phyloP scores from a whole-genome alignment of 1,140 invertebrate genomes.

The Pogonomyrmex californicus region DNA sequence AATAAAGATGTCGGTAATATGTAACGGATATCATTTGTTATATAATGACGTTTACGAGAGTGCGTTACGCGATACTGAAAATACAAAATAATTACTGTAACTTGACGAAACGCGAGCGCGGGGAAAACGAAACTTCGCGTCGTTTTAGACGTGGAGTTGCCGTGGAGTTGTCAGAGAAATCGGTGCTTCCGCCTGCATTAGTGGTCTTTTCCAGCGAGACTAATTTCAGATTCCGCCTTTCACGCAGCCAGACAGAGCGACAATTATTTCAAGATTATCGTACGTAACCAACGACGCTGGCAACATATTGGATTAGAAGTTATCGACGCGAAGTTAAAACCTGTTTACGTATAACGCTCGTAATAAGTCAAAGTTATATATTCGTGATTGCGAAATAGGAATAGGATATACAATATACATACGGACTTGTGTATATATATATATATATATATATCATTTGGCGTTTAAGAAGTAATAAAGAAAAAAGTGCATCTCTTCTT shows the following conservation, averaged over 20 bases:
- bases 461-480: background rate
- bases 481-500: background rate
- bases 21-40: constrained; percentile 51
- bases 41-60: constrained; percentile 52
- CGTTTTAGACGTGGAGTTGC: background rate
- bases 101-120: constrained; percentile 30
- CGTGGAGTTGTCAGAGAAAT: constrained; percentile 43
- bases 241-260: constrained; percentile 27
- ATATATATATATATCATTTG: background rate
- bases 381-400: constrained; percentile 50
- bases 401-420: constrained; percentile 24
- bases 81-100: constrained; percentile 55
- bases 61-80: constrained; percentile 53
- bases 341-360: constrained; percentile 34
- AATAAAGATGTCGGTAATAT: constrained; percentile 15
- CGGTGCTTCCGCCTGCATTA: constrained; percentile 19
- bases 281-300: constrained; percentile 19
- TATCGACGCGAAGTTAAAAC: constrained; percentile 12
- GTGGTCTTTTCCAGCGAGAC: constrained; percentile 47
- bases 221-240: constrained; percentile 40
- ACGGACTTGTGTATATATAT: background rate
- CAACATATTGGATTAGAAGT: constrained; percentile 45
- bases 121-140: constrained; percentile 56
- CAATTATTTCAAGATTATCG: constrained; percentile 51
- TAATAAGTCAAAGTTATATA: constrained; percentile 43